These are phyloP conservation scores for Rhea pennata DNA, from an alignment of 2,113 vertebrate species.

Conservation along the genomic window DNA sequence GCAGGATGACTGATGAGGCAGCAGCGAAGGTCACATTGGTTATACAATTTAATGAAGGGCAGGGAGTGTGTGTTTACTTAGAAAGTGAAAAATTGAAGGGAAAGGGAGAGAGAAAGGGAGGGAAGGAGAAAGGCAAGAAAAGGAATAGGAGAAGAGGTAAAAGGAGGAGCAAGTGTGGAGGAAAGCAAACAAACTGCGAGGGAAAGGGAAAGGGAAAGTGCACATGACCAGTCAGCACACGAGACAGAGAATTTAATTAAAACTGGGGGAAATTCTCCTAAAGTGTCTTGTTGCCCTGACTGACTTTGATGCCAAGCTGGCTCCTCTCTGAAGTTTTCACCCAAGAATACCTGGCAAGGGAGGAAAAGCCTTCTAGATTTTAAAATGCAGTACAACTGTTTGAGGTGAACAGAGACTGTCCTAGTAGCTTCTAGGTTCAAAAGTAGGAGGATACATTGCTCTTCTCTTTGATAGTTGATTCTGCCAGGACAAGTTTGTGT, in stretches of 20 bases:
- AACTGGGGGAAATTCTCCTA: not conserved
- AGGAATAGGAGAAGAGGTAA: not conserved
- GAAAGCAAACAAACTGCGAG: rapidly evolving
- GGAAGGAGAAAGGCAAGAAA: too few relatives aligned
- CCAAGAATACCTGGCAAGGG: not conserved
- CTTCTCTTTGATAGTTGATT: not conserved
- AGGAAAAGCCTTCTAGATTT: not conserved
- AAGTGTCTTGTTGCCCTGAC: not conserved
- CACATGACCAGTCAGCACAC: not conserved
- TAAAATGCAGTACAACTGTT: not conserved
- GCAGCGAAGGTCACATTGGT: not conserved
- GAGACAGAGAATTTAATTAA: too few relatives aligned
- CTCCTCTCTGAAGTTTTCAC: not conserved
- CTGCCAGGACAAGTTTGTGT: not conserved
- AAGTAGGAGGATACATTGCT: not conserved
- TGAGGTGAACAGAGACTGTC: not conserved
- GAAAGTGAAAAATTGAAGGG: not conserved
- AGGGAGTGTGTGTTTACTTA: too few relatives aligned
- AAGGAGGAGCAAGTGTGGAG: rapidly evolving
- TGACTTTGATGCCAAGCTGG: not conserved
- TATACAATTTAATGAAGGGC: not conserved
- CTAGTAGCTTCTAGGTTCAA: not conserved
- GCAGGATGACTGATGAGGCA: not conserved
- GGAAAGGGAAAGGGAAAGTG: not conserved
- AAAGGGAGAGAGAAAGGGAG: not conserved